Percentiles rank a stretch among this genome's conserved stretches.
Conservation (phyloP, 2,888 invertebrate species). For the Meliscaeva auricollis region DNA sequence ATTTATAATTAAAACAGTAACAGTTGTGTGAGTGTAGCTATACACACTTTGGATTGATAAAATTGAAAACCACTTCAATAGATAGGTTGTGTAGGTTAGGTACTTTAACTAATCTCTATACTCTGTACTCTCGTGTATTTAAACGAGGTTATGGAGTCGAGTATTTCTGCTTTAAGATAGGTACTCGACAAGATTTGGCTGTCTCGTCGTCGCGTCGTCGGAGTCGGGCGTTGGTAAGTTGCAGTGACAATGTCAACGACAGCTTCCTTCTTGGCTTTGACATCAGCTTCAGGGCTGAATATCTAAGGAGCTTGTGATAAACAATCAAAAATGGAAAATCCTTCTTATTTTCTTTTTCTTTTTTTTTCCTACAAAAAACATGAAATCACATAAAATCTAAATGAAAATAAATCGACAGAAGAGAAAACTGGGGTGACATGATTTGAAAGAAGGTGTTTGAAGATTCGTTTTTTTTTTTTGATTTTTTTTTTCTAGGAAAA, state of each 20-base stretch:
- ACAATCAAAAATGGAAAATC: slow-evolving; percentile 56
- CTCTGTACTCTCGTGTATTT: too few species aligned
- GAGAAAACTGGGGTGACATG: neutral
- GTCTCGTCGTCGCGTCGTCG: too few species aligned
- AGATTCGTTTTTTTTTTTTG: neutral
- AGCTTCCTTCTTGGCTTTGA: neutral
- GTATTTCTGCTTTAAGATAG: too few species aligned
- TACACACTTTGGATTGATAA: neutral
- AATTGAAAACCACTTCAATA: slow-evolving; percentile 47
- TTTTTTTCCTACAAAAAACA: neutral
- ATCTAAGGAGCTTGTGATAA: slow-evolving; percentile 23
- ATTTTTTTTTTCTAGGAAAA: neutral
- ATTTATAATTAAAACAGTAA: neutral
- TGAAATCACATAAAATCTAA: neutral
- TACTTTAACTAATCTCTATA: too few species aligned
- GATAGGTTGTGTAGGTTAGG: too few species aligned
- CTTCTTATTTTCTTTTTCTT: slow-evolving; percentile 7
- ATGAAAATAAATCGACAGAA: neutral
- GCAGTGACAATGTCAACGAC: too few species aligned
- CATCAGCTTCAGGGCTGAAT: neutral
- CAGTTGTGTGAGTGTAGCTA: neutral
- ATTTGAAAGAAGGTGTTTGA: neutral
- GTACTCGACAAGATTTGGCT: too few species aligned
- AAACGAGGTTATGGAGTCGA: slow-evolving; percentile 13
- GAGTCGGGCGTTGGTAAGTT: too few species aligned